Conservation (phyloP, 1,140 invertebrate genomes). For the Meloidogyne hapla region DNA sequence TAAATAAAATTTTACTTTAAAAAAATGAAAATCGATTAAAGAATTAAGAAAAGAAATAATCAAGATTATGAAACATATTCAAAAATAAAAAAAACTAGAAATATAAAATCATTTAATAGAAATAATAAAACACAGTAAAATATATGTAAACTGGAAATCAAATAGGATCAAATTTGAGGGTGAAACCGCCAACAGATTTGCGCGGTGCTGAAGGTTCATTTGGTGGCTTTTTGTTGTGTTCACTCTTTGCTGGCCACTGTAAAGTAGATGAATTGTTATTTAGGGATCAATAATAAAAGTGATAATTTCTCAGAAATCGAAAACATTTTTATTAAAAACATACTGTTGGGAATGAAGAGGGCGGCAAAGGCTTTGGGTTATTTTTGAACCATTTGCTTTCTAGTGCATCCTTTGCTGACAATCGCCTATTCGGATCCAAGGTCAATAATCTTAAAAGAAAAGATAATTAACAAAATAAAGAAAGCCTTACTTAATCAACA, state of each 20-base stretch:
- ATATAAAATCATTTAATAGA: no score
- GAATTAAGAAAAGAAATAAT: no score
- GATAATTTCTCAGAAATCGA: neutral
- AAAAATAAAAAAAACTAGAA: no score
- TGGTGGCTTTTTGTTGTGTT: conserved; percentile 26
- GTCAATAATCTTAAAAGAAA: conserved; percentile 27
- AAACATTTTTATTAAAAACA: neutral
- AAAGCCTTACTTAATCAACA: conserved; percentile 38
- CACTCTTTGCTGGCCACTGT: conserved; percentile 34
- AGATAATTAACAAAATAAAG: no score
- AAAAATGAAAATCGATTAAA: neutral
- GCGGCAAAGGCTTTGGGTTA: conserved; percentile 86
- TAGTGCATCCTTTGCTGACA: conserved; percentile 84
- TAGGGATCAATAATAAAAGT: no score
- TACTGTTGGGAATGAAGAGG: conserved; percentile 89
- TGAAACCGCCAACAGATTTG: conserved; percentile 23
- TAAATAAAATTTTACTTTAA: conserved; percentile 7
- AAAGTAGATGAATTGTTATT: neutral
- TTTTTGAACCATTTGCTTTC: conserved; percentile 86
- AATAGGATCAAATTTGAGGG: conserved; percentile 27
- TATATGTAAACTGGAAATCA: no score
- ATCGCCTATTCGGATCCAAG: conserved; percentile 66
- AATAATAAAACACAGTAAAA: no score
- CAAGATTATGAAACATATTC: no score
- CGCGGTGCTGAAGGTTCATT: neutral